Percentiles rank a stretch among this genome's conserved stretches.
These are phyloP conservation scores for Fopius arisanus DNA, from an alignment of 1,140 invertebrate genomes.

Conservation along the genomic window DNA sequence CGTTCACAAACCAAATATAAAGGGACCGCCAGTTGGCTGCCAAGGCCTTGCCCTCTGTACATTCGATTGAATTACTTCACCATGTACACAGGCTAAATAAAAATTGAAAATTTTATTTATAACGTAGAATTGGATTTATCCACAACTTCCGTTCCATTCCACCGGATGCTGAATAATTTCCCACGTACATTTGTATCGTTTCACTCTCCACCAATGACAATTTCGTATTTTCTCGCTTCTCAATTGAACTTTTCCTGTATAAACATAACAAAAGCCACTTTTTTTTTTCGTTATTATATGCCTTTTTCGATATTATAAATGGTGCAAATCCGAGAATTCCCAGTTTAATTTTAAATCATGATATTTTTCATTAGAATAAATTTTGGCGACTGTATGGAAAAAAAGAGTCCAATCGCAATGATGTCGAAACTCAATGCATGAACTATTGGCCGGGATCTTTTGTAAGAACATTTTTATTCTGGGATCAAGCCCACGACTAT, in stretches of 20 bases:
- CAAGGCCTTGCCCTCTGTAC: not conserved
- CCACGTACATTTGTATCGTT: not conserved
- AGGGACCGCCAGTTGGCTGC: not conserved
- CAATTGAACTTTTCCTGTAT: slow-evolving; percentile 26
- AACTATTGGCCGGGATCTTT: not conserved
- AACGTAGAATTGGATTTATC: not conserved
- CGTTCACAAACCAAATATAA: not conserved
- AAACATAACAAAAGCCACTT: not conserved
- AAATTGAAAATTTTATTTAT: not conserved
- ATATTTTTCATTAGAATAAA: not conserved
- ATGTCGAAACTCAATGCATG: not conserved
- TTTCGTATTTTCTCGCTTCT: slow-evolving; percentile 17
- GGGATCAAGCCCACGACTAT: not conserved
- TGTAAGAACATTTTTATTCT: not conserved
- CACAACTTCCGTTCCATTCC: slow-evolving; percentile 22
- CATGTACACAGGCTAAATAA: not conserved
- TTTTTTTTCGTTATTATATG: not conserved
- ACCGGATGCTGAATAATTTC: slow-evolving; percentile 26
- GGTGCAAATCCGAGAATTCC: not conserved
- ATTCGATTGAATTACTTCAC: not conserved
- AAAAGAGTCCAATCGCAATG: not conserved
- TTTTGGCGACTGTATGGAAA: too few species aligned
- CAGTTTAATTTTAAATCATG: not conserved
- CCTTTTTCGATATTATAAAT: not conserved
- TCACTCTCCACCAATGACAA: slow-evolving; percentile 13